phyloP scores from a whole-genome alignment of 2,113 vertebrate species.

The Paradoxurus hermaphroditus region DNA sequence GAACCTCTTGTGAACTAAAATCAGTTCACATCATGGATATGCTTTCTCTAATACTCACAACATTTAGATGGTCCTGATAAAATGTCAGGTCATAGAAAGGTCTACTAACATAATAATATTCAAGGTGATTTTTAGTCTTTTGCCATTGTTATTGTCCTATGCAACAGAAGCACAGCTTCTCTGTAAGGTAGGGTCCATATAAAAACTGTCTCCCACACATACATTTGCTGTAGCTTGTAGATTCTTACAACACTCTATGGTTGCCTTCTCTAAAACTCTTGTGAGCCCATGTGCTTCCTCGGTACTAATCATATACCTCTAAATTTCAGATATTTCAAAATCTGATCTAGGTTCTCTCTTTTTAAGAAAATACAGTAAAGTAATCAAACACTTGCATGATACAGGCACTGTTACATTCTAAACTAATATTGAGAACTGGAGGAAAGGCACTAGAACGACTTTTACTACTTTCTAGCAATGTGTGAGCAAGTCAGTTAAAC shows the following conservation, averaged over 20 bases:
- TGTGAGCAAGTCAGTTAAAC: background rate
- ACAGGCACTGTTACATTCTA: background rate
- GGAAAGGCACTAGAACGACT: background rate
- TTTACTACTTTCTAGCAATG: background rate
- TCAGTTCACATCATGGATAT: conserved; percentile 85
- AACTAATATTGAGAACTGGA: background rate
- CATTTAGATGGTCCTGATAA: conserved; percentile 84
- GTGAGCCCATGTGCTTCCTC: background rate
- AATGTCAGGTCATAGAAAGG: conserved; percentile 85
- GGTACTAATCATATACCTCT: background rate
- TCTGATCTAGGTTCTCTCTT: background rate
- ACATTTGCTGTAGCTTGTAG: background rate
- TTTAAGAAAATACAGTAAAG: background rate
- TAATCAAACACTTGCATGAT: background rate
- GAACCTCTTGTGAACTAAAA: conserved; percentile 88
- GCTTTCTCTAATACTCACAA: conserved; percentile 83
- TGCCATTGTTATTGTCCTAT: conserved; percentile 51
- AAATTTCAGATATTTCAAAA: background rate
- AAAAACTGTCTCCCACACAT: background rate
- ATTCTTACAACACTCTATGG: background rate
- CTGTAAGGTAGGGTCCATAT: background rate
- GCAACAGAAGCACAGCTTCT: background rate
- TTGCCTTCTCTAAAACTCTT: background rate
- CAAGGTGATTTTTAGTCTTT: conserved; percentile 83
- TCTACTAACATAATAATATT: conserved; percentile 79